Percentiles rank a stretch among this genome's conserved stretches.
These are phyloP conservation scores for Ormyrus nitidulus DNA, from an alignment of 2,888 invertebrate genomes.

Conservation along the genomic window DNA sequence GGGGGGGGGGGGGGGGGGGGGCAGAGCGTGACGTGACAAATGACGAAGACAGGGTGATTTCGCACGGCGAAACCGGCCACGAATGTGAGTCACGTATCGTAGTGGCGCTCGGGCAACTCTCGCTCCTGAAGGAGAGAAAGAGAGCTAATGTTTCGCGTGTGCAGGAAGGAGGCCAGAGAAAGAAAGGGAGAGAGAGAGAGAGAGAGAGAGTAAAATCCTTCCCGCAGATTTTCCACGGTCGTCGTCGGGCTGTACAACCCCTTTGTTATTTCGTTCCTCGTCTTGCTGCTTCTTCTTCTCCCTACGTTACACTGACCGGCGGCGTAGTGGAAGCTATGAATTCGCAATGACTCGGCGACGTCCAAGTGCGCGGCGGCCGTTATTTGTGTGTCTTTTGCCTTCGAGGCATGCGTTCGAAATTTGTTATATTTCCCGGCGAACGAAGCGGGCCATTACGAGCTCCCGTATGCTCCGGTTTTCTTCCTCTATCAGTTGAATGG, in stretches of 20 bases:
- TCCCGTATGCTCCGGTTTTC: constrained; percentile 14
- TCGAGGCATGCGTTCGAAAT: constrained; percentile 44
- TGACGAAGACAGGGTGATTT: constrained; percentile 54
- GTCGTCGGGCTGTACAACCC: not conserved
- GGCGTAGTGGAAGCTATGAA: constrained; percentile 42
- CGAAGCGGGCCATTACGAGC: constrained; percentile 5
- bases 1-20: too few species aligned
- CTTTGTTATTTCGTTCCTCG: constrained; percentile 33
- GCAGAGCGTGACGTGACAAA: constrained; percentile 49
- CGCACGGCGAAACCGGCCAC: constrained; percentile 36
- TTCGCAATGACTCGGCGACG: constrained; percentile 47
- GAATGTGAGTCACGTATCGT: constrained; percentile 56
- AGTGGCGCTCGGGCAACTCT: constrained; percentile 43
- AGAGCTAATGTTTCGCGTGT: not conserved
- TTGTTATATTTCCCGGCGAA: constrained; percentile 35
- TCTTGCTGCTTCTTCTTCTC: constrained; percentile 18
- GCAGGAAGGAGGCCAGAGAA: not conserved
- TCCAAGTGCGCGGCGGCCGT: not conserved
- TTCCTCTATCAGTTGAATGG: not conserved
- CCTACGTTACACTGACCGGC: constrained; percentile 27
- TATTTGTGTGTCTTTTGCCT: constrained; percentile 23
- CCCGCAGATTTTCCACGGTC: constrained; percentile 35
- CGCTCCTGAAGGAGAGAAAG: constrained; percentile 22
- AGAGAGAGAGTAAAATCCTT: constrained; percentile 41
- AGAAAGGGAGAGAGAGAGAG: not conserved